Evolutionary conservation across 2,888 invertebrate species (phyloP).

Genomic region (Acanthacorydalis orientalis): DNA sequence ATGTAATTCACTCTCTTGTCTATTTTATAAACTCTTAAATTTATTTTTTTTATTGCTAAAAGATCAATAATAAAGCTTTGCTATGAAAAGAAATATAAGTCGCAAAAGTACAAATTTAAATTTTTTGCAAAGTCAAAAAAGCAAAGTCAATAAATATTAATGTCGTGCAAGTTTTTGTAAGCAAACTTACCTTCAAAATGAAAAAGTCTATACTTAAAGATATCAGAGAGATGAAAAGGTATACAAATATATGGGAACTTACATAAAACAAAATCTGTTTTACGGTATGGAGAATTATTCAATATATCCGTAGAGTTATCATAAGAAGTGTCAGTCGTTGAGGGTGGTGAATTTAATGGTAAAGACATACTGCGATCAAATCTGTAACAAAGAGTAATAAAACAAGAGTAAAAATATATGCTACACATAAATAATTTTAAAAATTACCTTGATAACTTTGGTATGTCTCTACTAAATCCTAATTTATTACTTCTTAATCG

Average conservation of each 20-base stretch:
- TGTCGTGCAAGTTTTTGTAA: too few relatives aligned
- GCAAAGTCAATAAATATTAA: too few relatives aligned
- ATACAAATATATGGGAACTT: constrained; percentile 27
- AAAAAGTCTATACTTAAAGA: too few relatives aligned
- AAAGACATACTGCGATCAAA: constrained; percentile 56
- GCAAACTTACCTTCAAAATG: too few relatives aligned
- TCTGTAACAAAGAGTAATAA: constrained; percentile 24
- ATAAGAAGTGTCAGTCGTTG: constrained; percentile 28
- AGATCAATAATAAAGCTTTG: constrained; percentile 8
- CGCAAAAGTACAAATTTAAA: not conserved
- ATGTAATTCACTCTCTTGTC: not conserved
- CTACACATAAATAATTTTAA: not conserved
- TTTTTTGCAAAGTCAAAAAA: too few relatives aligned
- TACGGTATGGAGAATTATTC: constrained; percentile 34
- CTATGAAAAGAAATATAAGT: not conserved
- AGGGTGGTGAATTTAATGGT: constrained; percentile 34
- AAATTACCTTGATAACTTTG: constrained; percentile 28
- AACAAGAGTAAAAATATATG: not conserved
- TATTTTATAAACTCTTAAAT: not conserved
- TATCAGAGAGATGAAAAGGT: too few relatives aligned
- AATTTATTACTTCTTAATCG: constrained; percentile 18
- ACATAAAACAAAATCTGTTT: constrained; percentile 78
- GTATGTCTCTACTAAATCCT: constrained; percentile 18
- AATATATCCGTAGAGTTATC: constrained; percentile 25
- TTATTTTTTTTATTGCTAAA: not conserved